Conservation (phyloP, 2,113 vertebrate species). For the Bolborhynchus lineola region DNA sequence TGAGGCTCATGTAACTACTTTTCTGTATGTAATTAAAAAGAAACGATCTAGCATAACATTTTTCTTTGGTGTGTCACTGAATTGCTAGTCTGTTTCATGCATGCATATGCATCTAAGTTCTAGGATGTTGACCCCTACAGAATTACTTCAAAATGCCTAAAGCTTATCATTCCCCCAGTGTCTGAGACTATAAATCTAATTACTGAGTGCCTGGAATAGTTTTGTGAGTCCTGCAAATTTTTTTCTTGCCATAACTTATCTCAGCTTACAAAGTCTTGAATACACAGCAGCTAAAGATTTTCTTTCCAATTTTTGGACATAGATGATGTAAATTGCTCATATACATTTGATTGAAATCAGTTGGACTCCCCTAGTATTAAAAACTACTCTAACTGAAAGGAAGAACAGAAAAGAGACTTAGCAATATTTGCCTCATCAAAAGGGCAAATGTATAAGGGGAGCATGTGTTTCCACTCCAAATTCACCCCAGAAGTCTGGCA, state of each 20-base stretch:
- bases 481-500: background rate
- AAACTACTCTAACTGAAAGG: background rate
- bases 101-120: background rate
- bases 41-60: background rate
- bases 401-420: background rate
- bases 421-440: background rate
- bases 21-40: slow-evolving; percentile 13
- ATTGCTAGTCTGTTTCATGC: background rate
- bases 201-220: background rate
- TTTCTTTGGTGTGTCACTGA: background rate
- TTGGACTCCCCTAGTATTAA: background rate
- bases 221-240: background rate
- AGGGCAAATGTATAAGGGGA: background rate
- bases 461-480: background rate
- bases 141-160: slow-evolving; percentile 17
- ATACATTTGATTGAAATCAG: background rate
- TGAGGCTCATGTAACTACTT: background rate
- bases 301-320: background rate
- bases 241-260: slow-evolving; percentile 24
- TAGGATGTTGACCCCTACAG: background rate
- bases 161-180: background rate
- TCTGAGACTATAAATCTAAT: background rate
- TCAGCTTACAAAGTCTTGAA: background rate
- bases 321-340: background rate
- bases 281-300: background rate